Evolutionary conservation across 2,888 invertebrate genomes (phyloP), one percentile per base, ranked within the genome.

Genomic region (Melanostoma scalare): DNA sequence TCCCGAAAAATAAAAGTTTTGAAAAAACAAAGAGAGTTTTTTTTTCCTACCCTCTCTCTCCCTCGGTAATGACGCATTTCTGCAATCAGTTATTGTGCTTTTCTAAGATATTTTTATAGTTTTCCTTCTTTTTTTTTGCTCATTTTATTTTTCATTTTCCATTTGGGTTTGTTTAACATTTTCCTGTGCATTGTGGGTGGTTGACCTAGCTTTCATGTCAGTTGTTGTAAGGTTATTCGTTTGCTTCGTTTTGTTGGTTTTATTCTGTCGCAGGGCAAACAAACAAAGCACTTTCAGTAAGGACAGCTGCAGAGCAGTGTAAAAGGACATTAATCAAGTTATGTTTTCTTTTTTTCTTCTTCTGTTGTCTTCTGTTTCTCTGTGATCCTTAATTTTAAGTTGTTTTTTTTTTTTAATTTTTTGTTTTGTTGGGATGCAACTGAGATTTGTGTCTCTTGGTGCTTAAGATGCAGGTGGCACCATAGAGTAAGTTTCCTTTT

Each of bases 281-380:
- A 81, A 81, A 20, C 67, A 78, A 68, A 52, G 48, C 50, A 44
- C 67, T 56, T 56, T 53, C 35, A 44, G 52, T 52, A 72, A 77
- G 53, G 48, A 67, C 67, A 20, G 20, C 20, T 71, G 60, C 72
- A 46, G 31, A 44, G 40, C 40, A 30, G 68, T 77, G 78, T 42
- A 63, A 78, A 78, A 82, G 82, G 78, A 82, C 82, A 82, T 82
- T 82, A 82, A 78, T 82, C 82, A 82, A 82, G 78, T 78, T 82
- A 67, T 58, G 42, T 69, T 75, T 75, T 68, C 63, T 69, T 56
- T 55, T 20, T 52, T 53, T 40, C 20, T 20, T 20, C 20, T 20
- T 1, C 20, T 20, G 20, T 46, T 60, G 5, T 71, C 4, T 5
- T 67, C 50, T 4, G 40, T 73, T 42, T 40, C 52, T 63, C 36